Conservation (phyloP, 53 echinoderm and acorn worm genomes). For the Paelopatides confundens region DNA sequence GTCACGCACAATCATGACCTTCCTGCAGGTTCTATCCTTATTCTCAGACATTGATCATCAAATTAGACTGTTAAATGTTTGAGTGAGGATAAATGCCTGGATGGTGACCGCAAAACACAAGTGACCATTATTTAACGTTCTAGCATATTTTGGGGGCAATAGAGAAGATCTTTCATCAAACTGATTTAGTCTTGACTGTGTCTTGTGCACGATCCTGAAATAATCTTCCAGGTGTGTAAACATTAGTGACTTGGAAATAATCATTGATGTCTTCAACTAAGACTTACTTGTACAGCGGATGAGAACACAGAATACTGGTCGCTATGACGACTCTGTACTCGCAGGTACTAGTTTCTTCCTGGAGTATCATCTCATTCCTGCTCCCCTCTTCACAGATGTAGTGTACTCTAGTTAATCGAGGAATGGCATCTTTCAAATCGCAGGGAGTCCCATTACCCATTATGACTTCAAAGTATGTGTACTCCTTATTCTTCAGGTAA, state of each 20-base stretch:
- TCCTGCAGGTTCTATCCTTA: too few species aligned
- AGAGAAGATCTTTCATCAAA: too few species aligned
- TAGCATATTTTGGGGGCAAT: too few species aligned
- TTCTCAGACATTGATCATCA: too few species aligned
- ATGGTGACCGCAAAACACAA: too few species aligned
- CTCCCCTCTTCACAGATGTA: constrained; percentile 89
- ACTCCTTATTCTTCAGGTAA: constrained; percentile 78
- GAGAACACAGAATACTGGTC: constrained; percentile 74
- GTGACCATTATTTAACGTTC: too few species aligned
- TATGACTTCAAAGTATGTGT: constrained; percentile 89
- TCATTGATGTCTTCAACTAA: not conserved
- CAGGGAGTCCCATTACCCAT: constrained; percentile 92
- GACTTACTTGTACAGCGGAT: constrained; percentile 91
- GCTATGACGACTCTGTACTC: constrained; percentile 91
- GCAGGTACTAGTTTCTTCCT: constrained; percentile 94
- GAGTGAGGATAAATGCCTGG: too few species aligned
- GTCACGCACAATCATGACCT: too few species aligned
- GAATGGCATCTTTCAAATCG: constrained; percentile 74
- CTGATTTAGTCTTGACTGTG: too few species aligned
- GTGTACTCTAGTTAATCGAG: constrained; percentile 77
- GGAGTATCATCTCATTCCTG: constrained; percentile 79
- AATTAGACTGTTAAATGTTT: too few species aligned
- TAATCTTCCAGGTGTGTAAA: too few species aligned
- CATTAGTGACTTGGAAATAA: not conserved
- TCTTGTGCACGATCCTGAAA: too few species aligned